These are phyloP conservation scores for Ylistrum balloti DNA, from an alignment of 1,140 invertebrate species.

Conservation along the genomic window DNA sequence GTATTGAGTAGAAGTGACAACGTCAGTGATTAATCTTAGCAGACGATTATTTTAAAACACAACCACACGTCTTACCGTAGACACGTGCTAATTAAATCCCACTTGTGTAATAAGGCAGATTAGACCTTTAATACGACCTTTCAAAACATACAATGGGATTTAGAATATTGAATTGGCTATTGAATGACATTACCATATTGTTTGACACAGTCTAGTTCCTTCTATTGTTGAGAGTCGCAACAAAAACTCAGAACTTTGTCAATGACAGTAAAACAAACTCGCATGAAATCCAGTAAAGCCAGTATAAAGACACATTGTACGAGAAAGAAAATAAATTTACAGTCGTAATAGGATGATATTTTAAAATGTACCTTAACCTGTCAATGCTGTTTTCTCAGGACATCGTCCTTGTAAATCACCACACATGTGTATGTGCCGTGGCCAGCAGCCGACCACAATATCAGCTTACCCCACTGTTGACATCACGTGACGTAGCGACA, in stretches of 20 bases:
- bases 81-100: conserved; percentile 15
- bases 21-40: too few relatives aligned
- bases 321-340: background rate
- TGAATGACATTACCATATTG: conserved; percentile 13
- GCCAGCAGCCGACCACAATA: conserved; percentile 28
- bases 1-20: too few relatives aligned
- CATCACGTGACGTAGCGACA: conserved; percentile 72
- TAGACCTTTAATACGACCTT: conserved; percentile 18
- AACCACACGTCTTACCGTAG: background rate
- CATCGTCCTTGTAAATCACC: conserved; percentile 5
- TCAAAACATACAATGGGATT: background rate
- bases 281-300: background rate
- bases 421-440: conserved; percentile 20
- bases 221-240: background rate
- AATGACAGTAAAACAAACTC: background rate
- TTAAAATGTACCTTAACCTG: background rate
- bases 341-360: background rate
- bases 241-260: background rate
- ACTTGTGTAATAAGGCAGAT: conserved; percentile 24
- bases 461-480: conserved; percentile 60
- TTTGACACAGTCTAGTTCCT: conserved; percentile 25
- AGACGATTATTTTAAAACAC: background rate
- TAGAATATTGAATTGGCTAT: conserved; percentile 29
- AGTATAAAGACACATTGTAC: background rate
- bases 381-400: background rate